Evolutionary conservation across 2,797 vertebrate genomes (phyloP), one percentile per base, ranked within the genome.

Genomic region (Acipenser transmontanus): DNA sequence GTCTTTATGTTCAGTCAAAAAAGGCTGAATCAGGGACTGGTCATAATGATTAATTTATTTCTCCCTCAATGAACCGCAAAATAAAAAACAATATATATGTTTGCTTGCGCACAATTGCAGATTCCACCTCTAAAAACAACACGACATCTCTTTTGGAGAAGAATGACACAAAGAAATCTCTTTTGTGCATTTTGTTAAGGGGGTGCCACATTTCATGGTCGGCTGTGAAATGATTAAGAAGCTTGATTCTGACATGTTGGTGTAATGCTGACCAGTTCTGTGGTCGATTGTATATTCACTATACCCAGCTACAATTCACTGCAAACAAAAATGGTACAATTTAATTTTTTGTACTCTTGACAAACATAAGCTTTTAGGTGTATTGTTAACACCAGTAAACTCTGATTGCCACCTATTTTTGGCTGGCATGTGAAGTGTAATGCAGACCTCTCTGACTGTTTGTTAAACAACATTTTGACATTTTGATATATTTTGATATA

Each of bases 141-240:
- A 61, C 47, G 2, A 17, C 17, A 8, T 47, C 8, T 8, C 17
- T 34, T 61, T 17, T 8, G 20, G 34, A 61, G 17, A 17, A 47
- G 47, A 61, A 61, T 8, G 11, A 7, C 14, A 52, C 61, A 52
- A 49, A 62, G 50, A 68, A 54, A 20, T 64, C 63, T 56, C 49
- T 63, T 8, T 9, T 67, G 9, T 48, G 59, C 7, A 50, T 67
- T 61, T 50, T 67, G 59, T 50, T 7, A 62, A 50, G 48, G 1
- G 49, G 57, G 62, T 59, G 63, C 56, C 52, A 68, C 13, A 64
- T 68, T 68, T 59, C 61, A 49, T 50, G n/a, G 62, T 59, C 50
- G 11, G 49, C 10, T 68, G 52, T 61, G 47, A 61, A 61, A 57
- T 62, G 61, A 34, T 47, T 56, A 34, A 57, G 63, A 63, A 11